Base-by-base conservation (phyloP, 2,113 vertebrate genomes). In the Corythornis vintsioides region DNA sequence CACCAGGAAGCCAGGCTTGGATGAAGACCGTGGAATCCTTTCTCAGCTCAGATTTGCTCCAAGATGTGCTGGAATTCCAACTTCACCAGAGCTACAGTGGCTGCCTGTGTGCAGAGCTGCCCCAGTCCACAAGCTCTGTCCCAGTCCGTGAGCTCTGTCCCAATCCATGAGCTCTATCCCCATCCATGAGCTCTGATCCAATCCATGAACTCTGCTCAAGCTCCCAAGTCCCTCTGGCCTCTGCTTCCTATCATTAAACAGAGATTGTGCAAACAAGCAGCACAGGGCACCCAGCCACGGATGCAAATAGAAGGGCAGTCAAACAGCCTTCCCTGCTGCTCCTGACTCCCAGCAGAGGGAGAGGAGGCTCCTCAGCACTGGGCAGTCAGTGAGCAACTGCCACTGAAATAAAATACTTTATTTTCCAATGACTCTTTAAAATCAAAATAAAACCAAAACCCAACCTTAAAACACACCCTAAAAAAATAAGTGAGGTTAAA, bases 241-340 rank as follows among this genome's bases (percentile, higher is more conserved):
- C 92, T 63, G 67, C 77, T 47, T 67, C 61, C 47, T 9, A 66
- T 55, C 81, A 60, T 81, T 73, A 73, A 38, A 88, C 21, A 43
- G 88, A 94, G 71, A 78, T 26, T 61, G 67, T 92, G 95, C 92
- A 91, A 84, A 81, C 69, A 59, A 93, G 91, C 88, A 82, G 90
- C 89, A 80, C 28, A 17, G 89, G 83, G 75, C 56, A 21, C 80
- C 92, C 65, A 31, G 92, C 67, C 45, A 31, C 1, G 76, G 64
- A 89, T 74, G 35, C 14, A 91, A 96, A 97, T 94, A 95, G 89
- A 94, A 31, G 43, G 76, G 67, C 57, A 76, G 59, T 57, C 57
- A 60, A 88, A 70, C 10, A 33, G 56, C 64, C 33, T 85, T 89
- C 86, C 48, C 42, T 33, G 8, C 79, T 38, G 38, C 38, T 38